Conservation (phyloP, 2,113 vertebrate genomes). For the Furnarius figulus region DNA sequence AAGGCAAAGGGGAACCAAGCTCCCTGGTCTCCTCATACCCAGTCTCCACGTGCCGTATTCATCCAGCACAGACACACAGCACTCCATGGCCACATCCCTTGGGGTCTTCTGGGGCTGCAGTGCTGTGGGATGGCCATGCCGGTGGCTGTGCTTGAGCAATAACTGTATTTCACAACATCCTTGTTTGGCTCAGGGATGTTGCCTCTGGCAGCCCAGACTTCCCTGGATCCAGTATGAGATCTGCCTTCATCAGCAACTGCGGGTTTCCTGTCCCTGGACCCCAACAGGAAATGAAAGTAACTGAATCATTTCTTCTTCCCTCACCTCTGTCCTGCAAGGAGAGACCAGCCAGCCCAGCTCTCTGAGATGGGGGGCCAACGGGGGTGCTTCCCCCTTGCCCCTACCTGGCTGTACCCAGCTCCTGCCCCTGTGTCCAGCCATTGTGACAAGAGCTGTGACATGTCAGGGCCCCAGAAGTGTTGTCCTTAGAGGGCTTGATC, state of each 20-base stretch:
- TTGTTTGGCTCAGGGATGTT: neutral
- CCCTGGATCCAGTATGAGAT: neutral
- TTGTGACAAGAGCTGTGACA: rapidly evolving
- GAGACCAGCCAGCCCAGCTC: rapidly evolving
- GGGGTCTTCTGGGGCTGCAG: neutral
- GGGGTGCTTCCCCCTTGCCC: neutral
- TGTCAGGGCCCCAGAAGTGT: too few relatives aligned
- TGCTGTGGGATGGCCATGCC: rapidly evolving
- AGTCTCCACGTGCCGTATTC: rapidly evolving
- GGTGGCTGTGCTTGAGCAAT: neutral
- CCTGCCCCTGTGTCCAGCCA: neutral
- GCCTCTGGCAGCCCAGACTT: neutral
- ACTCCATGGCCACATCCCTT: rapidly evolving
- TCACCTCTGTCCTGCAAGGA: neutral
- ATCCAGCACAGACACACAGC: rapidly evolving
- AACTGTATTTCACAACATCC: neutral
- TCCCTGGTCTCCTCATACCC: rapidly evolving
- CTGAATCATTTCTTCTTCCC: neutral
- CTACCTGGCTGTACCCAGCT: neutral
- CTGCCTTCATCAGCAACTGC: neutral
- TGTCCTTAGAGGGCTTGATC: neutral
- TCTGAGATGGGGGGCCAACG: neutral
- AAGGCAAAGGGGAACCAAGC: neutral
- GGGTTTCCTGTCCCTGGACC: neutral
- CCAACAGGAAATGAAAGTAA: neutral